phyloP scores from a whole-genome alignment of 2,797 vertebrate species.

The Mus spretus region DNA sequence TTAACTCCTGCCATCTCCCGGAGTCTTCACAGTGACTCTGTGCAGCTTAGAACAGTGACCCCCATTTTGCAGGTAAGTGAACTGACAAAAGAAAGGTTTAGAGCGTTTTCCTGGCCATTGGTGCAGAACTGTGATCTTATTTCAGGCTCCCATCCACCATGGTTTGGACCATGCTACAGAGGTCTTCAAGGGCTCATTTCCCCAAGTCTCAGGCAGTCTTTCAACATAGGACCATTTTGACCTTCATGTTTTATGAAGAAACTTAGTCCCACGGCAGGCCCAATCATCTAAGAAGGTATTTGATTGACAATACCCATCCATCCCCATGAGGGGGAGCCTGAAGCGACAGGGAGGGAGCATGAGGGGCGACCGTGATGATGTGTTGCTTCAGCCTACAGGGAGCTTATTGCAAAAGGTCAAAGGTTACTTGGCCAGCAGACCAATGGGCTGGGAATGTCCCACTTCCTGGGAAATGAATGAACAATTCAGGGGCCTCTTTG shows the following conservation, averaged over 20 bases:
- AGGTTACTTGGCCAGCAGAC: constrained; percentile 70
- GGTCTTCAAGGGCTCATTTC: background rate
- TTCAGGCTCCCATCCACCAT: background rate
- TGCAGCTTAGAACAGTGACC: background rate
- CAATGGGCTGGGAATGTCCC: constrained; percentile 61
- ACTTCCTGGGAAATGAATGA: constrained; percentile 78
- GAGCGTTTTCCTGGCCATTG: background rate
- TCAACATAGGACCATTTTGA: background rate
- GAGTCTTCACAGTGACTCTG: background rate
- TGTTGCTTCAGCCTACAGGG: constrained; percentile 57
- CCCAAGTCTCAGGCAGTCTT: background rate
- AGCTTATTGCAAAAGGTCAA: constrained; percentile 73
- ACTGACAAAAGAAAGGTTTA: background rate
- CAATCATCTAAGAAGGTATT: constrained; percentile 16
- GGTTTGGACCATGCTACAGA: background rate
- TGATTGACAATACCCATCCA: constrained; percentile 1
- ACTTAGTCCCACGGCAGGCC: background rate
- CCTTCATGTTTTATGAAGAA: constrained; percentile 2
- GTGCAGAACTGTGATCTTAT: background rate
- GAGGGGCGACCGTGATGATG: background rate
- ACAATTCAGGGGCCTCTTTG: constrained; percentile 65
- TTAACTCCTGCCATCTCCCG: background rate
- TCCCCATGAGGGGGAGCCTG: background rate
- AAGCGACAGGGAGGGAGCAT: background rate
- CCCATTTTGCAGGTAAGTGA: constrained; percentile 11